phyloP scores from a whole-genome alignment of 2,888 invertebrate species.

The Papilio protenor region DNA sequence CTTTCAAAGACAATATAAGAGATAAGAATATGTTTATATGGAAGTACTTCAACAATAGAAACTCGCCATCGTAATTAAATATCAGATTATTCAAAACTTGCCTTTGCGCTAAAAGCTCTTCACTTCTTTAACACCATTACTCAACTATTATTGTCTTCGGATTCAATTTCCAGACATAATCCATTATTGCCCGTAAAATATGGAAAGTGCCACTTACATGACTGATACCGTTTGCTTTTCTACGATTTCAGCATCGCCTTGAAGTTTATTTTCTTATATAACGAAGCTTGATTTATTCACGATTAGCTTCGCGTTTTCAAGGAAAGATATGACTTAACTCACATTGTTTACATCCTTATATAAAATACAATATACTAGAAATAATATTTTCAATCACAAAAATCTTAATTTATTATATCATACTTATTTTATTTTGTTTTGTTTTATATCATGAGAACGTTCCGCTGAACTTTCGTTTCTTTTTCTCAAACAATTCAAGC shows the following conservation, averaged over 20 bases:
- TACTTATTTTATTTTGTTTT: no score
- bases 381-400: neutral
- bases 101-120: conserved; percentile 11
- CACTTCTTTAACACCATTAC: conserved; percentile 16
- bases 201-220: conserved; percentile 21
- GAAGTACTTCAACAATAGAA: neutral
- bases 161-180: conserved; percentile 14
- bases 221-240: conserved; percentile 15
- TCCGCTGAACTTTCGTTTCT: no score
- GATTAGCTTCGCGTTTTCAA: conserved; percentile 1
- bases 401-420: no score
- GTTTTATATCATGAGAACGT: no score
- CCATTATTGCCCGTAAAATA: neutral
- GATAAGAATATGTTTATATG: neutral
- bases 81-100: conserved; percentile 7
- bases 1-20: neutral
- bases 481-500: no score
- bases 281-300: conserved; percentile 21
- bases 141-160: conserved; percentile 15
- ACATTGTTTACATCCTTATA: neutral
- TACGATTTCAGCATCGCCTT: conserved; percentile 34
- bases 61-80: neutral
- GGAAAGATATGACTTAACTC: neutral
- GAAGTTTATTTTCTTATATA: conserved; percentile 21
- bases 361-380: neutral